A percentile compares a stretch with the other conserved stretches of the same genome.
These are phyloP conservation scores for Noctua fimbriata DNA, from an alignment of 2,888 invertebrate species.

Conservation along the genomic window DNA sequence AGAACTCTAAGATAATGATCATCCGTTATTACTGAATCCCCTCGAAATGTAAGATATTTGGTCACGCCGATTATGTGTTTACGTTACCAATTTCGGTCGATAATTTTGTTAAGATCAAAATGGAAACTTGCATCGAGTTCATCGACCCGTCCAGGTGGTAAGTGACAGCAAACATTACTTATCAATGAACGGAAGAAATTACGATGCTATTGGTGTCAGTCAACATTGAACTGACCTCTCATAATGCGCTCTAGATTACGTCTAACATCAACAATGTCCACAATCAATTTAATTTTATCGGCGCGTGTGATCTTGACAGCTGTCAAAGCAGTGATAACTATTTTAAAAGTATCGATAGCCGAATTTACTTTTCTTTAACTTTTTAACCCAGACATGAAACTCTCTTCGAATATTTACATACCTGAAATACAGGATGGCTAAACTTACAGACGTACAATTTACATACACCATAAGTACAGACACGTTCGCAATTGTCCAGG, in stretches of 20 bases:
- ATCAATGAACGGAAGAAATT: constrained; percentile 87
- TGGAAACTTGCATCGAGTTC: constrained; percentile 79
- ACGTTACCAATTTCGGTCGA: constrained; percentile 76
- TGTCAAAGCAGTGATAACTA: constrained; percentile 77
- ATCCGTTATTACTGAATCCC: constrained; percentile 66
- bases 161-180: constrained; percentile 84
- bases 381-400: constrained; percentile 26
- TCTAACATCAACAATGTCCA: constrained; percentile 75
- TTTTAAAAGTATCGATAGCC: constrained; percentile 52
- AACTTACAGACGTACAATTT: constrained; percentile 45
- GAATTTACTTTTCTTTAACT: constrained; percentile 47
- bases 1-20: constrained; percentile 68
- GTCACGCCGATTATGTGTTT: constrained; percentile 75
- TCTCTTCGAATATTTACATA: constrained; percentile 22
- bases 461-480: constrained; percentile 58
- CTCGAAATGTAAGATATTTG: constrained; percentile 70
- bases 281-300: constrained; percentile 79
- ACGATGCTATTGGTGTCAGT: constrained; percentile 80
- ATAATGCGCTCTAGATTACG: constrained; percentile 84
- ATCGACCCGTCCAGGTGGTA: constrained; percentile 85
- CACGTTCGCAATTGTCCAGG: constrained; percentile 64
- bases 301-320: constrained; percentile 76
- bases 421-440: constrained; percentile 28
- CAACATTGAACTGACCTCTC: constrained; percentile 86
- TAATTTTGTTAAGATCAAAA: constrained; percentile 74